Conservation (phyloP, 1,140 invertebrate species). For the Laupala kohalensis region DNA sequence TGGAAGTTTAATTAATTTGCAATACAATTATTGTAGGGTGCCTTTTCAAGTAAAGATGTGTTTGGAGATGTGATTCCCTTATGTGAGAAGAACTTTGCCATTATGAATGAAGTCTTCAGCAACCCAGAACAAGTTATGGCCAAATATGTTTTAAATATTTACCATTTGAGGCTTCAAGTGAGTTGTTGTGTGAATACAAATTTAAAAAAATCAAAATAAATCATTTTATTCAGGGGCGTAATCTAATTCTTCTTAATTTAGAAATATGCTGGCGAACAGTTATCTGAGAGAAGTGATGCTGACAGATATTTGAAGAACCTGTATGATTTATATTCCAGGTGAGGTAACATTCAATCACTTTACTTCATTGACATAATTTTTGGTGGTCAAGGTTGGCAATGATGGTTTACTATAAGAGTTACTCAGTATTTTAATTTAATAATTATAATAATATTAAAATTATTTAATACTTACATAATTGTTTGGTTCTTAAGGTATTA, state of each 20-base stretch:
- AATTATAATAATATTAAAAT: neutral
- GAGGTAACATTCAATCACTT: constrained; percentile 19
- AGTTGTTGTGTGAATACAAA: constrained; percentile 4
- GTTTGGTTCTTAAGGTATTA: too few relatives aligned
- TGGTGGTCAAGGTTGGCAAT: too few relatives aligned
- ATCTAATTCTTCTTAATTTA: constrained; percentile 28
- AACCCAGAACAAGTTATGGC: constrained; percentile 96
- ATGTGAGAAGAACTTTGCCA: constrained; percentile 75
- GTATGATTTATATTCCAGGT: constrained; percentile 77
- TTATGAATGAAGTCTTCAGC: constrained; percentile 88
- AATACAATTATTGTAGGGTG: constrained; percentile 32
- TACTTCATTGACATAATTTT: too few relatives aligned
- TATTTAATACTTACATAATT: too few relatives aligned
- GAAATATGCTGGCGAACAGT: constrained; percentile 65
- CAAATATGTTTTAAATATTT: constrained; percentile 94
- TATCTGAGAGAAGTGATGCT: constrained; percentile 65
- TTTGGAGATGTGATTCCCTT: constrained; percentile 84
- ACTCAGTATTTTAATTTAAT: neutral
- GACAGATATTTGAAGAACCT: constrained; percentile 81
- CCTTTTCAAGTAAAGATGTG: constrained; percentile 67
- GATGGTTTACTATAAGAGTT: too few relatives aligned
- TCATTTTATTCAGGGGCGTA: too few relatives aligned
- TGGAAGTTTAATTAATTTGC: neutral
- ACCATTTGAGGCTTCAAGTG: constrained; percentile 76
- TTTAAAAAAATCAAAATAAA: neutral